A percentile compares a stretch with the other conserved stretches of the same genome.
Conservation (phyloP, 1,140 invertebrate genomes). For the Polyergus mexicanus region DNA sequence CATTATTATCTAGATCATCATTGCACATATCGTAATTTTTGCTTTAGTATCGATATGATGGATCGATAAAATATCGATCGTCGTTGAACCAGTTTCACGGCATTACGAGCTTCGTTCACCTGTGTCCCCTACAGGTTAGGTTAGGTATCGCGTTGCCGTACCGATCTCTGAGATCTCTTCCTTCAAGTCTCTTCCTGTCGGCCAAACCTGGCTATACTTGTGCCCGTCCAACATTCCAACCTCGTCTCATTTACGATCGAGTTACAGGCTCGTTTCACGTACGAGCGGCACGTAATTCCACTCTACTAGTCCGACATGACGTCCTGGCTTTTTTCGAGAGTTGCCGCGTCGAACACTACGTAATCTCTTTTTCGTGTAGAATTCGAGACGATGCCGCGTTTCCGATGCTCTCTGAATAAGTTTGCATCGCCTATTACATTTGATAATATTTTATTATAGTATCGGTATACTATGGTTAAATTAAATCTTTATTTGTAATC, state of each 20-base stretch:
- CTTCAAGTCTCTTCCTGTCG: constrained; percentile 65
- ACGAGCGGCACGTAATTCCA: constrained; percentile 66
- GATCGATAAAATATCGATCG: too few species aligned
- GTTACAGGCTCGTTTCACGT: constrained; percentile 70
- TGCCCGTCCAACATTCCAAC: constrained; percentile 64
- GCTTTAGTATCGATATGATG: neutral
- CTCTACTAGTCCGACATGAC: constrained; percentile 46
- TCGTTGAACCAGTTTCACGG: constrained; percentile 14
- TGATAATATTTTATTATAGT: neutral
- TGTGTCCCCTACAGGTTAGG: constrained; percentile 61
- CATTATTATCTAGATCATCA: neutral
- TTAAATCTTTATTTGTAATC: neutral
- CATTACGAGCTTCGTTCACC: constrained; percentile 48
- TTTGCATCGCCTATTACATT: neutral
- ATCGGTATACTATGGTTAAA: neutral
- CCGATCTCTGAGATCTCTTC: constrained; percentile 62
- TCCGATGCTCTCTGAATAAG: neutral
- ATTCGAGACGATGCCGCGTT: constrained; percentile 33
- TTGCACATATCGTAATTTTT: neutral
- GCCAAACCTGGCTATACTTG: constrained; percentile 47
- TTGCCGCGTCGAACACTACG: constrained; percentile 22
- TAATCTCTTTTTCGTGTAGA: constrained; percentile 45
- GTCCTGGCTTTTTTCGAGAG: constrained; percentile 51
- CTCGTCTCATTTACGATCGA: constrained; percentile 74
- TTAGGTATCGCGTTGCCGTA: constrained; percentile 62